Percentiles rank a stretch among this genome's conserved stretches.
These are phyloP conservation scores for Acanthis flammea DNA, from an alignment of 2,797 vertebrate genomes.

Conservation along the genomic window DNA sequence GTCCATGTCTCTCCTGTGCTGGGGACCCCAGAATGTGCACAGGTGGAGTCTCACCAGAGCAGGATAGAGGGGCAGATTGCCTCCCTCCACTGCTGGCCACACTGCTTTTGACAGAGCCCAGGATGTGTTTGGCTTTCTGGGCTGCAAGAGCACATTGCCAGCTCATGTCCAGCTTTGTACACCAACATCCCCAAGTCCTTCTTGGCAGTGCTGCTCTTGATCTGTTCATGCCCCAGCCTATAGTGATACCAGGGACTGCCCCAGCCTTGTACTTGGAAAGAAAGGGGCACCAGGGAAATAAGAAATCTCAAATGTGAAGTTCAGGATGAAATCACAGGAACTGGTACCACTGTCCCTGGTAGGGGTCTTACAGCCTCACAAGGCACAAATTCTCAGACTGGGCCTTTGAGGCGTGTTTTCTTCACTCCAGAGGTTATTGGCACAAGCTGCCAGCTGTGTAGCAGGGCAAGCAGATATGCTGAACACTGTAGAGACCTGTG, in stretches of 20 bases:
- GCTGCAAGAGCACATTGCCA: rapidly evolving
- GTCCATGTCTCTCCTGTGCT: neutral
- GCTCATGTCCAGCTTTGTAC: neutral
- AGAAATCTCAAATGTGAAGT: neutral
- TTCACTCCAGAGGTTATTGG: neutral
- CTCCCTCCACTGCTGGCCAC: neutral
- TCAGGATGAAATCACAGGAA: neutral
- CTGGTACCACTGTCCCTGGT: neutral
- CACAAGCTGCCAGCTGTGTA: neutral
- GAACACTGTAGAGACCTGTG: neutral
- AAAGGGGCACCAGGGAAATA: neutral
- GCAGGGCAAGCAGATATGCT: neutral
- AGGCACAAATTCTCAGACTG: neutral
- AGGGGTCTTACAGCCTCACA: rapidly evolving
- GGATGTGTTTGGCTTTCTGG: neutral
- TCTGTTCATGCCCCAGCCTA: neutral
- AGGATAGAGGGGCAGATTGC: neutral
- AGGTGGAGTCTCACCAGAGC: neutral
- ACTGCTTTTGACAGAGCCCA: neutral
- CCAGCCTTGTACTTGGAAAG: neutral
- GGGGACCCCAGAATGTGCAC: neutral
- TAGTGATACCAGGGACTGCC: neutral
- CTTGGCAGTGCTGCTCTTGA: neutral
- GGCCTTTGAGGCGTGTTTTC: neutral
- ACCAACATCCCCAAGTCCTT: neutral